phyloP scores from a whole-genome alignment of 1,140 invertebrate genomes.

The Temnothorax curvispinosus region DNA sequence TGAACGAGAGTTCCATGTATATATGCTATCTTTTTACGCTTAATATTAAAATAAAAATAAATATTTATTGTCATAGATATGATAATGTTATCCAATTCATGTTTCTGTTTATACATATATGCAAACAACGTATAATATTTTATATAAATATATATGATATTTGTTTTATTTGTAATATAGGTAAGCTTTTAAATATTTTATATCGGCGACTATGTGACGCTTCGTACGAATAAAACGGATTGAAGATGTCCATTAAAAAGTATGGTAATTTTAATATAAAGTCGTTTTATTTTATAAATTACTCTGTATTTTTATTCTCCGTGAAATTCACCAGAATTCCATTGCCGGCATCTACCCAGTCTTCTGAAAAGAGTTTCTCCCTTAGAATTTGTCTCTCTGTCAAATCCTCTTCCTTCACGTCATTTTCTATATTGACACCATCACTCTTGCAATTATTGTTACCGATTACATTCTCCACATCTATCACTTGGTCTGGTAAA shows the following conservation, averaged over 20 bases:
- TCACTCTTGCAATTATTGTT: constrained; percentile 44
- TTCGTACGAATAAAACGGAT: not conserved
- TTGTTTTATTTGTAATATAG: not conserved
- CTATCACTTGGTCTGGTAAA: constrained; percentile 89
- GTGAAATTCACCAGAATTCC: constrained; percentile 82
- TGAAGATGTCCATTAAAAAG: not conserved
- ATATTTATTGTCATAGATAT: not conserved
- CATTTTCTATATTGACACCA: constrained; percentile 42
- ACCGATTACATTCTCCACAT: constrained; percentile 84
- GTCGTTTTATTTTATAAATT: not conserved
- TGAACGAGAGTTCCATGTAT: not conserved
- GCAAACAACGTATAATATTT: not conserved
- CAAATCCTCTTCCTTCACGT: constrained; percentile 57
- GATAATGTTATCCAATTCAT: not conserved
- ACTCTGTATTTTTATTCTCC: constrained; percentile 74
- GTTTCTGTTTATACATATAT: not conserved
- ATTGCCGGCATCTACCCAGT: constrained; percentile 81
- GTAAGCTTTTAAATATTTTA: not conserved
- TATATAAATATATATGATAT: not conserved
- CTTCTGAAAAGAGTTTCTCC: constrained; percentile 81
- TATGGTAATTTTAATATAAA: not conserved
- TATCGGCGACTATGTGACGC: not conserved
- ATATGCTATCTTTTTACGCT: not conserved
- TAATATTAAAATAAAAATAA: constrained; percentile 1
- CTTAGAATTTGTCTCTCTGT: constrained; percentile 74